A percentile compares a stretch with the other conserved stretches of the same genome.
Evolutionary conservation across 2,113 vertebrate species (phyloP).

Genomic region (zebrafish (Danio rerio)): DNA sequence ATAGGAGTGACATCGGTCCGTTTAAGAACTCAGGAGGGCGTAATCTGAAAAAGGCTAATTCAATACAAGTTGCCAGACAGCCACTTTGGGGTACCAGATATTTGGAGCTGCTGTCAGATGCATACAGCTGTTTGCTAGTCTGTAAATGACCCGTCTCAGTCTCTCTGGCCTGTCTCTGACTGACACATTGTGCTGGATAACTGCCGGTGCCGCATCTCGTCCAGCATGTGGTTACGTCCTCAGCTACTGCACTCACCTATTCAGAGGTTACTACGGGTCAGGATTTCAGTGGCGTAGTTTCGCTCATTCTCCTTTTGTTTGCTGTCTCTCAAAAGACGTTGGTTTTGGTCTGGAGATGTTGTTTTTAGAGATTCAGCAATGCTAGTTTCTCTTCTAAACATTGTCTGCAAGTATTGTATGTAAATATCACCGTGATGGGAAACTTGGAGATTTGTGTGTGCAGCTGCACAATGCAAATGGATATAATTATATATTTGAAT

Average conservation of each 20-base stretch:
- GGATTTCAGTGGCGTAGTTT: constrained; percentile 23
- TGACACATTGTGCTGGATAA: constrained; percentile 69
- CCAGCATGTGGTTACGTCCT: constrained; percentile 57
- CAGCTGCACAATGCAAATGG: constrained; percentile 3
- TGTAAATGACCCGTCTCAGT: constrained; percentile 67
- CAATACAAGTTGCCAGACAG: constrained; percentile 62
- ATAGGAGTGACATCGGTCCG: constrained; percentile 36
- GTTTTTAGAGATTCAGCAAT: not conserved
- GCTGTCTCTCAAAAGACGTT: not conserved
- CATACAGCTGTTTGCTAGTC: constrained; percentile 73
- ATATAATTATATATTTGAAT: constrained; percentile 6
- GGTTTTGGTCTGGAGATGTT: not conserved
- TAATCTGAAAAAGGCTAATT: constrained; percentile 48
- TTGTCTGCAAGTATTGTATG: not conserved
- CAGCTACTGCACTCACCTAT: constrained; percentile 47
- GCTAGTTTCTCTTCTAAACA: not conserved
- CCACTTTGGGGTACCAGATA: constrained; percentile 67
- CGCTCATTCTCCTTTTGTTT: not conserved
- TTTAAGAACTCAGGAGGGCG: constrained; percentile 42
- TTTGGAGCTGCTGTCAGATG: constrained; percentile 71
- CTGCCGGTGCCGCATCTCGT: constrained; percentile 66
- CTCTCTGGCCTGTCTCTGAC: constrained; percentile 64
- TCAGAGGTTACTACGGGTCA: constrained; percentile 45
- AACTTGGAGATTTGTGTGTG: not conserved
- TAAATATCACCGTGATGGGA: constrained; percentile 1